phyloP scores from a whole-genome alignment of 1,140 invertebrate genomes.

The Cyclargus thomasi region DNA sequence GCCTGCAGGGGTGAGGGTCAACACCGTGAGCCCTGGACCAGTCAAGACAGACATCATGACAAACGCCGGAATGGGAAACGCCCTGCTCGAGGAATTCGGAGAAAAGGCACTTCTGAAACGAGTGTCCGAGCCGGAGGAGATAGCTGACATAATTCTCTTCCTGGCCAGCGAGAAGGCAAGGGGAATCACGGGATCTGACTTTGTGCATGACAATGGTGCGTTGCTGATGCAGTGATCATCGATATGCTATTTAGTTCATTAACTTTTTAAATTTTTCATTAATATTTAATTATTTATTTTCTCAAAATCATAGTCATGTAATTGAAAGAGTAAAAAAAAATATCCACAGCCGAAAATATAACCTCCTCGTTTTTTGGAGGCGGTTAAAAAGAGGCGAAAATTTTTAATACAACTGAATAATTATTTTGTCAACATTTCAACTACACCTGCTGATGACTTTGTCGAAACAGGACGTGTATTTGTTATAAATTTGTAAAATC shows the following conservation, averaged over 20 bases:
- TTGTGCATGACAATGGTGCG: slow-evolving; percentile 19
- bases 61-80: background rate
- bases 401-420: no score
- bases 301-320: no score
- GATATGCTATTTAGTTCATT: background rate
- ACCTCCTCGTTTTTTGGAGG: no score
- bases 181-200: slow-evolving; percentile 23
- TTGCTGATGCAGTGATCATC: background rate
- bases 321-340: no score
- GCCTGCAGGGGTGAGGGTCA: slow-evolving; percentile 25
- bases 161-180: slow-evolving; percentile 21
- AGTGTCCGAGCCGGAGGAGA: slow-evolving; percentile 18
- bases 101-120: background rate
- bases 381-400: no score
- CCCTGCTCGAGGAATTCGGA: background rate
- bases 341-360: no score
- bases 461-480: no score
- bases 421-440: no score
- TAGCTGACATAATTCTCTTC: slow-evolving; percentile 20
- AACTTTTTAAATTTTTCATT: background rate
- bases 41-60: slow-evolving; percentile 19
- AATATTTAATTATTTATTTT: background rate
- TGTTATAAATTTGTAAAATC: no score
- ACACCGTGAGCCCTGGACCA: slow-evolving; percentile 26
- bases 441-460: no score